Evolutionary conservation across 2,888 invertebrate species (phyloP), one percentile per base, ranked within the genome.

Genomic region (Gymnocheta viridis): DNA sequence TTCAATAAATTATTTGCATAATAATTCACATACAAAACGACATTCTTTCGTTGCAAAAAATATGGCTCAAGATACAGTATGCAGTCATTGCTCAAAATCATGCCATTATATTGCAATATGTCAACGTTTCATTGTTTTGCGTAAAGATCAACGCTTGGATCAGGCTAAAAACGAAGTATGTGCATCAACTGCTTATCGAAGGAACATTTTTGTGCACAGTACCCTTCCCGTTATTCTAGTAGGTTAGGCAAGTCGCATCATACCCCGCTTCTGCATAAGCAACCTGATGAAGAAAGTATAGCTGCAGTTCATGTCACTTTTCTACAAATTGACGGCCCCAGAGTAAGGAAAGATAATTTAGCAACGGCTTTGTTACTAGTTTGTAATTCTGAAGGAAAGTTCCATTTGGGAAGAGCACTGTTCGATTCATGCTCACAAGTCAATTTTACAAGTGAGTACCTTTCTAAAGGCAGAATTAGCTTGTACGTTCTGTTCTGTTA

Each of bases 191-290:
- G n/a, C n/a, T n/a, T n/a, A n/a, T n/a, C n/a, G n/a, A n/a, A n/a
- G n/a, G n/a, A n/a, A n/a, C n/a, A n/a, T n/a, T n/a, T n/a, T n/a
- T n/a, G n/a, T n/a, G n/a, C n/a, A n/a, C n/a, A n/a, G n/a, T n/a
- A n/a, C n/a, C n/a, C n/a, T n/a, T n/a, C n/a, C n/a, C n/a, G n/a
- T n/a, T n/a, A n/a, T n/a, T n/a, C n/a, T n/a, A n/a, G n/a, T n/a
- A 12, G 85, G 81, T 82, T 87, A 86, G 78, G 87, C 85, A 72
- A 86, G 86, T 24, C 86, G 86, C 69, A 86, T 85, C 79, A 69
- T 86, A 41, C 62, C 38, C 38, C 60, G 17, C 62, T 62, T 35
- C 2, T 72, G 14, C 72, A 72, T 47, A 58, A 72, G 58, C 86
- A 10, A 82, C 80, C 24, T 80, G 67, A 44, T 24, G 32, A 60